A percentile compares a stretch with the other conserved stretches of the same genome.
Evolutionary conservation across 2,888 invertebrate species (phyloP).

Genomic region (Boloria selene): DNA sequence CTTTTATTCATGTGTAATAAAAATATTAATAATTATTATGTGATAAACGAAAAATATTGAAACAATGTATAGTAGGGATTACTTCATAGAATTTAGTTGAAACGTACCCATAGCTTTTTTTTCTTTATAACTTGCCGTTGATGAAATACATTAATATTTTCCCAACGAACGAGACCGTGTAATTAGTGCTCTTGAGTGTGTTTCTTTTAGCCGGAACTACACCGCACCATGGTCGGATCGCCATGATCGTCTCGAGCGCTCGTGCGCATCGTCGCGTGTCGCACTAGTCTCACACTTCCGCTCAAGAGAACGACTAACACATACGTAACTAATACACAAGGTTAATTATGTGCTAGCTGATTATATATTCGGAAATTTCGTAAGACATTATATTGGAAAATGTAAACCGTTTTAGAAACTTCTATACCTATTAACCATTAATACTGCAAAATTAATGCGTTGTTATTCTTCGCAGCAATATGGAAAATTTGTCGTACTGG

Average conservation of each 20-base stretch:
- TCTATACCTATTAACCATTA: too few relatives aligned
- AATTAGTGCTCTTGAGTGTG: slow-evolving; percentile 26
- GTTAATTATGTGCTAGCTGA: slow-evolving; percentile 2
- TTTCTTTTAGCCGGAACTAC: slow-evolving; percentile 35
- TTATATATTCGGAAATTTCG: too few relatives aligned
- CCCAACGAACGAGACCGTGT: slow-evolving; percentile 17
- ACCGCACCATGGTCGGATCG: slow-evolving; percentile 20
- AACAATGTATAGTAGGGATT: neutral
- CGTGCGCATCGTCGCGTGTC: slow-evolving; percentile 40
- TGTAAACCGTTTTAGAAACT: too few relatives aligned
- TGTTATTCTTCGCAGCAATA: too few relatives aligned
- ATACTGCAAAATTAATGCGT: too few relatives aligned
- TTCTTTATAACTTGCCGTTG: slow-evolving; percentile 15
- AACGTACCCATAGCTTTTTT: neutral
- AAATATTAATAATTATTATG: too few relatives aligned
- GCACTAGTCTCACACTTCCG: slow-evolving; percentile 32
- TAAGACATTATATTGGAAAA: too few relatives aligned
- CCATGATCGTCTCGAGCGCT: slow-evolving; percentile 27
- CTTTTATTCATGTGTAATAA: too few relatives aligned
- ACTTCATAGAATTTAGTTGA: neutral
- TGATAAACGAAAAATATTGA: too few relatives aligned
- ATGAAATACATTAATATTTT: slow-evolving; percentile 18
- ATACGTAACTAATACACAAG: slow-evolving; percentile 13
- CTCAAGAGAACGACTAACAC: slow-evolving; percentile 5
- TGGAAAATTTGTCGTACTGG: too few relatives aligned